Evolutionary conservation across 2,797 vertebrate species (phyloP), one percentile per base, ranked within the genome.

Genomic region (Buceros bicornis): DNA sequence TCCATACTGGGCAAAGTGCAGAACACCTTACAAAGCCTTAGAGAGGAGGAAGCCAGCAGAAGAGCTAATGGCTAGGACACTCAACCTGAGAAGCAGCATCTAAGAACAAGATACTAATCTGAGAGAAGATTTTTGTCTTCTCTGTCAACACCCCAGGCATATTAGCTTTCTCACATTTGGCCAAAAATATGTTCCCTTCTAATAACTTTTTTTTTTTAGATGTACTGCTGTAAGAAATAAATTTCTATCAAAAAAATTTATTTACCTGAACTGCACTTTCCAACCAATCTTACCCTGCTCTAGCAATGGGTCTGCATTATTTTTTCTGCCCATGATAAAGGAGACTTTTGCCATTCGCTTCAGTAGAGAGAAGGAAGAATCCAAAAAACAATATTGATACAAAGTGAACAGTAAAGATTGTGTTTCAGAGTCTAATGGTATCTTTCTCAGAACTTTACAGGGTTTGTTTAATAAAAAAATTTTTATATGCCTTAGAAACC

Each of bases 11-110:
- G 11, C 4, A 28, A 70, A 48, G n/a, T 25, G 22, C 28, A 86
- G 28, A 91, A 56, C 11, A 77, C 35, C 4, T 73, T 73, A 58
- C 19, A 77, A 81, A 88, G 21, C 21, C 24, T 45, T 67, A 51
- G 28, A 54, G n/a, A 71, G 22, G 11, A 84, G 18, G 14, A 96
- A 81, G 45, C 1, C 45, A 76, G n/a, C 4, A 65, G 17, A 87
- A 60, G 21, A 70, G 35, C 8, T 74, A 66, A 66, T 15, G 28
- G 9, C 25, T 70, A 26, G 21, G 19, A 7, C 5, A 35, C 11
- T 81, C 20, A 25, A 0, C 6, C 13, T 50, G 25, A 2, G 1
- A 84, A 31, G 47, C 19, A 37, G 25, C 1, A 0, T 16, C 19
- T 47, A 61, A 78, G 33, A 47, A 37, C 5, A 12, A 14, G 15